Conservation (phyloP, 92 coral and sea anemone genomes). For the Siderastrea siderea region DNA sequence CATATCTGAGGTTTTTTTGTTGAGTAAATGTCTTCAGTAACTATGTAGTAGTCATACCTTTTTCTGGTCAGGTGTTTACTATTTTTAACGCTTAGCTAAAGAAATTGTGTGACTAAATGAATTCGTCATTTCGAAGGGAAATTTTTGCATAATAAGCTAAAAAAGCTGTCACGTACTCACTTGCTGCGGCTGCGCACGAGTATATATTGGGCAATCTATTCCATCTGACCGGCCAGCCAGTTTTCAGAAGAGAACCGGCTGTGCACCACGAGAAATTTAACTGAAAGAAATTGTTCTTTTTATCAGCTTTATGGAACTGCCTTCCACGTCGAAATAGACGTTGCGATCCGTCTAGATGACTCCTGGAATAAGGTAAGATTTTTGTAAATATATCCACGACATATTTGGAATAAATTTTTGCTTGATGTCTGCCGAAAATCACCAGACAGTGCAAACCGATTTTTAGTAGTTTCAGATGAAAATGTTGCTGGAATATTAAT, state of each 20-base stretch:
- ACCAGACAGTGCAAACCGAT: background rate
- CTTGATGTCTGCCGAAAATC: constrained; percentile 1
- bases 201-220: constrained; percentile 33
- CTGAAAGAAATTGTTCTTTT: constrained; percentile 4
- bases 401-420: background rate
- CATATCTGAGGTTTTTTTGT: background rate
- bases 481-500: background rate
- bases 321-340: background rate
- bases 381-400: background rate
- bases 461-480: background rate
- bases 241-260: constrained; percentile 43
- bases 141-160: constrained; percentile 35
- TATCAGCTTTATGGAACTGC: background rate
- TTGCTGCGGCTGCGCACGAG: constrained; percentile 44
- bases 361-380: constrained; percentile 7
- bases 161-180: constrained; percentile 51
- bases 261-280: background rate
- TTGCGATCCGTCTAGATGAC: background rate
- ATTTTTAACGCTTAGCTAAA: constrained; percentile 26
- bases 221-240: constrained; percentile 23
- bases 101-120: constrained; percentile 29
- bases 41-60: background rate
- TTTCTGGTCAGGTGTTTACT: constrained; percentile 17
- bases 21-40: background rate
- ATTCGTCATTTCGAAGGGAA: constrained; percentile 7